These are phyloP conservation scores for Leptopilina myrica DNA, from an alignment of 2,888 invertebrate species.

Conservation along the genomic window DNA sequence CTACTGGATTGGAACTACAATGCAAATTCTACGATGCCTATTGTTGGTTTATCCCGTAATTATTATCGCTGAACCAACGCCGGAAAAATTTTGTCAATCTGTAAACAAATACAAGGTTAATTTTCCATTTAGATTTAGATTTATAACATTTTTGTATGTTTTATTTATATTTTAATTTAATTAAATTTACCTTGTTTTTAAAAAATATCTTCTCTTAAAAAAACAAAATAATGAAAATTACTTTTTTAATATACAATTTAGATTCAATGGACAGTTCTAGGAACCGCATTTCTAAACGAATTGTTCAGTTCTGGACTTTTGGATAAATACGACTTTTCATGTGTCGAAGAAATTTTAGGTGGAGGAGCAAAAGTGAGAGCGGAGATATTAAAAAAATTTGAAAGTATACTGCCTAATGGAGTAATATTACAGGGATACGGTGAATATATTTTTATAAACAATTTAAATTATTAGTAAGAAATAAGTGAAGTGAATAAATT, in stretches of 20 bases:
- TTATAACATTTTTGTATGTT: too few relatives aligned
- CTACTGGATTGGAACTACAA: slow-evolving; percentile 67
- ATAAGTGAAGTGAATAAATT: not conserved
- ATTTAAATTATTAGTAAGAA: too few relatives aligned
- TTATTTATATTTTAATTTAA: too few relatives aligned
- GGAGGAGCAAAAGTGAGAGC: slow-evolving; percentile 61
- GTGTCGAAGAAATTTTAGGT: slow-evolving; percentile 54
- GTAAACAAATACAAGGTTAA: slow-evolving; percentile 68
- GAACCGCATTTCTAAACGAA: slow-evolving; percentile 56
- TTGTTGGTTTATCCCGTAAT: slow-evolving; percentile 50
- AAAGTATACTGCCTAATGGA: slow-evolving; percentile 55
- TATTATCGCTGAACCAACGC: slow-evolving; percentile 60
- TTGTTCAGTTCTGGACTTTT: slow-evolving; percentile 57
- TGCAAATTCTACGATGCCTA: slow-evolving; percentile 55
- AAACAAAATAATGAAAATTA: too few relatives aligned
- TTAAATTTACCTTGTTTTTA: too few relatives aligned
- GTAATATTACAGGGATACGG: slow-evolving; percentile 60
- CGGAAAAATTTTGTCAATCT: slow-evolving; percentile 59
- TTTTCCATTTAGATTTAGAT: too few relatives aligned
- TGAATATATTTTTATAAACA: not conserved
- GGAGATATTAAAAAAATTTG: slow-evolving; percentile 54
- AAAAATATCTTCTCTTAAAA: too few relatives aligned
- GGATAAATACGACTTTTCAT: slow-evolving; percentile 57
- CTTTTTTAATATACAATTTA: slow-evolving; percentile 37
- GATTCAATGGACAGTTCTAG: slow-evolving; percentile 60